Evolutionary conservation across 1,140 invertebrate genomes (phyloP).

Genomic region (Drosophila repleta): DNA sequence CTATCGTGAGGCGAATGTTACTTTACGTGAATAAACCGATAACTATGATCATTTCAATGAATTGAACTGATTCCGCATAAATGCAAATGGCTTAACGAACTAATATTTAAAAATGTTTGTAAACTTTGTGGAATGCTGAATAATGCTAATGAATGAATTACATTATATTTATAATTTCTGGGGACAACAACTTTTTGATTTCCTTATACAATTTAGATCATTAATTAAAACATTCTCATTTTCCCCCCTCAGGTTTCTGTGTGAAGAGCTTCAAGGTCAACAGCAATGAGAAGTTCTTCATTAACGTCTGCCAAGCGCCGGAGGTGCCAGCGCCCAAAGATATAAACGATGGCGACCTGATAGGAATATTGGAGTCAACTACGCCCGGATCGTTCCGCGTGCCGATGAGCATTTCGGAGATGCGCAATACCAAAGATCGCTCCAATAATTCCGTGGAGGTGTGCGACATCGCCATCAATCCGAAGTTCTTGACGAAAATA

Average conservation of each 20-base stretch:
- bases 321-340: conserved; percentile 92
- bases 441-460: conserved; percentile 88
- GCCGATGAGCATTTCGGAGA: conserved; percentile 94
- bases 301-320: conserved; percentile 91
- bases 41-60: too few relatives aligned
- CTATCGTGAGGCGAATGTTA: neutral
- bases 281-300: conserved; percentile 89
- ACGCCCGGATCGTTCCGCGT: conserved; percentile 89
- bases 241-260: conserved; percentile 88
- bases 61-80: too few relatives aligned
- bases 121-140: too few relatives aligned
- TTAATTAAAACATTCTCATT: neutral
- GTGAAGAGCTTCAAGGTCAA: conserved; percentile 90
- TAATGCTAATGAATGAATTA: too few relatives aligned
- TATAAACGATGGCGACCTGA: conserved; percentile 90
- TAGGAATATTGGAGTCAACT: conserved; percentile 89
- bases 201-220: neutral
- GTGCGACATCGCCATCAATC: conserved; percentile 91
- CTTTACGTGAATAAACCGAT: neutral
- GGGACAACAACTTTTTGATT: too few relatives aligned
- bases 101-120: too few relatives aligned
- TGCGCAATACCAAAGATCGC: conserved; percentile 91
- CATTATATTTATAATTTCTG: too few relatives aligned
- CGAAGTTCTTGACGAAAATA: conserved; percentile 89
- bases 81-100: too few relatives aligned